Conservation (phyloP, 2,113 vertebrate genomes). For the Microtus richardsoni region DNA sequence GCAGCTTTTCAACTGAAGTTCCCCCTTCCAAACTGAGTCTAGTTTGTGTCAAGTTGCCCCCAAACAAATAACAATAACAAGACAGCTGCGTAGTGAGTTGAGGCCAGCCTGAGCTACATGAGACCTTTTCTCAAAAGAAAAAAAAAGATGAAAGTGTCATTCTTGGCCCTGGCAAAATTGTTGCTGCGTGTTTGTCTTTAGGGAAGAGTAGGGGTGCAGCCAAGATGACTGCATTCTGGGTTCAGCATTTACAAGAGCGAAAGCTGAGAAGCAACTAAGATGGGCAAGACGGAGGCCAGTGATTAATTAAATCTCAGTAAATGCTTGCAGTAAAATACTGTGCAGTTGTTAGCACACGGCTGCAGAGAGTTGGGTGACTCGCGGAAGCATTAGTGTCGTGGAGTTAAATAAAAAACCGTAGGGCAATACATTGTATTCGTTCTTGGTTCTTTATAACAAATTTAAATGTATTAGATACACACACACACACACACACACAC, state of each 20-base stretch:
- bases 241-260: neutral
- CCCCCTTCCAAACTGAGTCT: neutral
- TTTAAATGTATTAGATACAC: neutral
- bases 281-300: neutral
- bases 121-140: neutral
- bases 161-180: neutral
- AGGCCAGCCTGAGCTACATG: neutral
- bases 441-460: slow-evolving; percentile 14
- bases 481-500: neutral
- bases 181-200: neutral
- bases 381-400: neutral
- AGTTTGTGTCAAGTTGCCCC: neutral
- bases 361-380: neutral
- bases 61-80: neutral
- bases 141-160: neutral
- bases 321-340: neutral
- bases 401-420: neutral
- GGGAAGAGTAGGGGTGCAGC: neutral
- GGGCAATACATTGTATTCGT: neutral
- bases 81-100: neutral
- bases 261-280: neutral
- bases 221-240: neutral
- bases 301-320: neutral
- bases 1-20: neutral
- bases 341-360: neutral